Conservation (phyloP, 2,888 invertebrate genomes). For the Limnephilus rhombicus region DNA sequence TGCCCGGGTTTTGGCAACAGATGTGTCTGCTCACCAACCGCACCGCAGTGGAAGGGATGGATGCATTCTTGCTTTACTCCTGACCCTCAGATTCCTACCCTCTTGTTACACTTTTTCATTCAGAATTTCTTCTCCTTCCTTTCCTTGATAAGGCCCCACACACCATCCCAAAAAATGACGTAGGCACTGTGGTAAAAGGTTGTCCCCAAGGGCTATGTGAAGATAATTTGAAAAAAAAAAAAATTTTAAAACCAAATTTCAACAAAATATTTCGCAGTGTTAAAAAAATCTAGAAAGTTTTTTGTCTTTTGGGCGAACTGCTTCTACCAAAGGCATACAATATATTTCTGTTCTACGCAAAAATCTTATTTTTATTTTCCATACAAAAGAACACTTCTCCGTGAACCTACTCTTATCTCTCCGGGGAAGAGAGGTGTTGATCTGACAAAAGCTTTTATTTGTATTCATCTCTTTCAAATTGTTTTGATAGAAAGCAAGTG, state of each 20-base stretch:
- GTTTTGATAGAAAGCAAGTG: constrained; percentile 36
- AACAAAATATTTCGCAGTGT: neutral
- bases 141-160: too few relatives aligned
- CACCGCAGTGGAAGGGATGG: too few relatives aligned
- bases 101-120: too few relatives aligned
- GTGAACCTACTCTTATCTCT: neutral
- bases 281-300: neutral
- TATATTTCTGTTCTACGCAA: neutral
- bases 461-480: constrained; percentile 41
- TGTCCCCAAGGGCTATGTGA: too few relatives aligned
- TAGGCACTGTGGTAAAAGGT: too few relatives aligned
- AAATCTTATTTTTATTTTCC: neutral
- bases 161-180: too few relatives aligned
- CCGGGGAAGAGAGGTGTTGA: constrained; percentile 16
- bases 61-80: too few relatives aligned
- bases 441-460: constrained; percentile 36
- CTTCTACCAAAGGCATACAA: neutral
- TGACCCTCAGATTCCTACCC: too few relatives aligned
- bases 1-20: too few relatives aligned
- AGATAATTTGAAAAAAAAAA: neutral
- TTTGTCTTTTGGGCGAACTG: neutral
- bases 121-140: too few relatives aligned
- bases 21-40: too few relatives aligned
- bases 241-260: neutral
- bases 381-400: constrained; percentile 24